Evolutionary conservation across 1,140 invertebrate genomes (phyloP), one percentile per base, ranked within the genome.

Genomic region (Drosophila busckii): DNA sequence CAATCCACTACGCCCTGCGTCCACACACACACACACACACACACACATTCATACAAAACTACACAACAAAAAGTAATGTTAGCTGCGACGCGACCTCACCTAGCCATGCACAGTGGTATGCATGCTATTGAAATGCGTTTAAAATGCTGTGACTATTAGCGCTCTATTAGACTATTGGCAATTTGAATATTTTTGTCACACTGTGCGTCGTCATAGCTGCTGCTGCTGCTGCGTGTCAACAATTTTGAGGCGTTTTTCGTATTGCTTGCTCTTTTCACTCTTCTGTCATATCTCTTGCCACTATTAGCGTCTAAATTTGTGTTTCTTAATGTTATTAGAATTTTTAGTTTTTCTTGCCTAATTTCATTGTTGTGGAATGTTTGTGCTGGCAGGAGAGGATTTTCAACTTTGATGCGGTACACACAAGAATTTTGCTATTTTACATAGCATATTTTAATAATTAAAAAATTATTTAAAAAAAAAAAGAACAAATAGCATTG

Each of bases 341-440:
- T 65, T 70, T n/a, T 70, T 41, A 49, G 61, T 70, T 70, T 49
- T 70, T 49, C 63, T 62, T 65, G 17, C 42, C 25, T 32, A 40
- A 32, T 56, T 58, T 58, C 28, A 40, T 40, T 50, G 20, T 50
- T 50, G 20, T 49, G 16, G 9, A 41, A 26, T 19, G 34, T 49
- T 31, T 23, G n/a, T n/a, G n/a, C n/a, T n/a, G n/a, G n/a, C n/a
- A n/a, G n/a, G n/a, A n/a, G n/a, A n/a, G n/a, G n/a, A n/a, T n/a
- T 25, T 42, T 44, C 3, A 9, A n/a, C 3, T 49, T 40, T 40
- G 16, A 37, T 37, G 17, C 22, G 4, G n/a, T n/a, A n/a, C n/a
- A n/a, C n/a, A n/a, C n/a, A n/a, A n/a, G n/a, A n/a, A n/a, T n/a
- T n/a, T n/a, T n/a, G n/a, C n/a, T n/a, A n/a, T n/a, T n/a, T n/a